Conservation (phyloP, 2,113 vertebrate species). For the Callopanchax toddi region DNA sequence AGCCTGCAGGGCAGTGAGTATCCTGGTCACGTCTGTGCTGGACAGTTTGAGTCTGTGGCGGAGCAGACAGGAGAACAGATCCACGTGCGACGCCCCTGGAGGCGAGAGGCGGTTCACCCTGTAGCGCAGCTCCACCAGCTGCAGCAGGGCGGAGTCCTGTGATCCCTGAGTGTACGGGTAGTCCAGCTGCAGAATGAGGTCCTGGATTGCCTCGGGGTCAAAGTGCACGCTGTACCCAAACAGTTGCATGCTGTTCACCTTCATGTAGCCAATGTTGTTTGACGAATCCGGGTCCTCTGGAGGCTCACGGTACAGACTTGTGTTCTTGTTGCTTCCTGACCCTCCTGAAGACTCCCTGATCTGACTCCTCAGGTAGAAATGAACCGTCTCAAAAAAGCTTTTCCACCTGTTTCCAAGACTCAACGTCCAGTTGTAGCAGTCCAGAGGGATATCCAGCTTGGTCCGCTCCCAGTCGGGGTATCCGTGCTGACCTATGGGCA, state of each 20-base stretch:
- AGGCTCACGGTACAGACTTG: conserved; percentile 86
- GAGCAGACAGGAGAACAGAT: conserved; percentile 95
- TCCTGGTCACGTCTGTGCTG: conserved; percentile 90
- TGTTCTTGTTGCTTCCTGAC: conserved; percentile 69
- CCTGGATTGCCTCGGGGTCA: conserved; percentile 94
- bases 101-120: conserved; percentile 94
- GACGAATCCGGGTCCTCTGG: conserved; percentile 85
- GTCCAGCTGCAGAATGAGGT: conserved; percentile 96
- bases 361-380: conserved; percentile 95
- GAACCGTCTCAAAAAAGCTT: conserved; percentile 98
- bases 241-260: conserved; percentile 94
- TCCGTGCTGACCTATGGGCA: conserved; percentile 90
- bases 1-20: conserved; percentile 90
- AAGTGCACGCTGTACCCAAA: conserved; percentile 97
- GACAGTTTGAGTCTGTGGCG: conserved; percentile 95
- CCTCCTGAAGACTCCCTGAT: conserved; percentile 79
- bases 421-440: conserved; percentile 98
- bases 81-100: conserved; percentile 87
- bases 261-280: conserved; percentile 93
- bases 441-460: conserved; percentile 87
- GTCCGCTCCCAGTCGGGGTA: conserved; percentile 96
- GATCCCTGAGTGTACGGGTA: conserved; percentile 97
- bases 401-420: conserved; percentile 96
- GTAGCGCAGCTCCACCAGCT: conserved; percentile 94
- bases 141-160: conserved; percentile 93